Evolutionary conservation across 2,888 invertebrate species (phyloP), one percentile per base, ranked within the genome.

Genomic region (Diadegma fenestrale): DNA sequence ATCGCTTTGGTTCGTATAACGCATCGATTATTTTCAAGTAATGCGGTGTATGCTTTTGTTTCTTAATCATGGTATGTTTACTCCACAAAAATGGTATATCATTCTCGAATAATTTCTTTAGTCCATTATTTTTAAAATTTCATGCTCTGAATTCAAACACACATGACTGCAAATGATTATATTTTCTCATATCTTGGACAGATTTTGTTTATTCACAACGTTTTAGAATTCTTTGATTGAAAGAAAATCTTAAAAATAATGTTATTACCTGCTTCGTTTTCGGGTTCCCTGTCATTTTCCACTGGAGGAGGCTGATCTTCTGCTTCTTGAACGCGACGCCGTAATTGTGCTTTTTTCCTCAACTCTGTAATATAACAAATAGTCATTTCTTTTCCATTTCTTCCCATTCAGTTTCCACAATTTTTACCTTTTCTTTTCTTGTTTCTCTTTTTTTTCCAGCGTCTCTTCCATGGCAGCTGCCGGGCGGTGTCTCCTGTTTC

Each of bases 341-440:
- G 61, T 8, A 7, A 22, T 14, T 61, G 26, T 12, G 61, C 22
- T 14, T 61, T 61, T 6, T 61, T 61, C 26, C 61, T 61, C 26
- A 19, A 61, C 26, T 61, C 61, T 61, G 61, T 26, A 61, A 61
- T 61, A 51, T 61, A 10, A 61, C 26, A 61, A 26, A 61, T n/a
- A 61, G 1, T n/a, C 19, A 51, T n/a, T 19, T 19, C 5, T 51
- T 17, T 51, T n/a, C 10, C 64, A 37, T 64, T 64, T n/a, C 37
- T 64, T n/a, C 64, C 61, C 61, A 64, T 64, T 64, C 6, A 33
- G 37, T 33, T 37, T n/a, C 37, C 37, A 64, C n/a, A 8, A 33
- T 37, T 41, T 7, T 19, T 41, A 66, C 64, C 41, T 66, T 66
- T 66, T 66, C 64, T 66, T 66, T 66, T 66, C 19, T 66, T 66